Conservation (phyloP, 2,888 invertebrate genomes). For the Prosopocoilus inquinatus region DNA sequence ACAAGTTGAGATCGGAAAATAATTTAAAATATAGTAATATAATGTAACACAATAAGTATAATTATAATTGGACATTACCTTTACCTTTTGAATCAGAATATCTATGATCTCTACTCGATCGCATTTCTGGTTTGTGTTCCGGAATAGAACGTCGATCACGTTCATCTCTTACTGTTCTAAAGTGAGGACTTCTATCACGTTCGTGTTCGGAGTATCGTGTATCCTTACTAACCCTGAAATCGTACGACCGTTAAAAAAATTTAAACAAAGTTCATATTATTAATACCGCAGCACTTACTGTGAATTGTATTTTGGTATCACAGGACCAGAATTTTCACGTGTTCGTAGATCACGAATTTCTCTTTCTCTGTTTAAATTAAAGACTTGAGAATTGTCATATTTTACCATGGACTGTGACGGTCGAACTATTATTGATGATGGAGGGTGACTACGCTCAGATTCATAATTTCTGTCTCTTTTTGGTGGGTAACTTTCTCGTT, state of each 20-base stretch:
- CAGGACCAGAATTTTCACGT: constrained; percentile 16
- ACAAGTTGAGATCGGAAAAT: not conserved
- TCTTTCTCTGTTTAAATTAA: constrained; percentile 27
- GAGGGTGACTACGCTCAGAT: constrained; percentile 29
- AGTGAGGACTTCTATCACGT: constrained; percentile 43
- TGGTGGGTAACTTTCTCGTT: constrained; percentile 37
- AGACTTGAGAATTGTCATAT: constrained; percentile 29
- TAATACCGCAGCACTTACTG: constrained; percentile 13
- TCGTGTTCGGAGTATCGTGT: constrained; percentile 37
- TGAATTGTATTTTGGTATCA: constrained; percentile 21
- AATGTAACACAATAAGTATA: constrained; percentile 7
- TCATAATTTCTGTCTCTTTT: constrained; percentile 40
- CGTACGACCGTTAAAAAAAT: too few relatives aligned
- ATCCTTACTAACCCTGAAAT: constrained; percentile 32
- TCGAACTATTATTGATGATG: constrained; percentile 23
- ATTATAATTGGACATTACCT: constrained; percentile 18
- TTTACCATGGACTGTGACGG: constrained; percentile 27
- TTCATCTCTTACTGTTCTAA: constrained; percentile 36
- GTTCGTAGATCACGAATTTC: constrained; percentile 31
- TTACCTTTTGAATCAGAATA: constrained; percentile 37
- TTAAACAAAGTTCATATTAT: too few relatives aligned
- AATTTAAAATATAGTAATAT: not conserved
- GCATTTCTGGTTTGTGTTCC: constrained; percentile 35
- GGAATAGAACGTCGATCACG: constrained; percentile 36
- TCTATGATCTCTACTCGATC: constrained; percentile 46